These are phyloP conservation scores for Scortum barcoo DNA, from an alignment of 2,113 vertebrate species.

Conservation along the genomic window DNA sequence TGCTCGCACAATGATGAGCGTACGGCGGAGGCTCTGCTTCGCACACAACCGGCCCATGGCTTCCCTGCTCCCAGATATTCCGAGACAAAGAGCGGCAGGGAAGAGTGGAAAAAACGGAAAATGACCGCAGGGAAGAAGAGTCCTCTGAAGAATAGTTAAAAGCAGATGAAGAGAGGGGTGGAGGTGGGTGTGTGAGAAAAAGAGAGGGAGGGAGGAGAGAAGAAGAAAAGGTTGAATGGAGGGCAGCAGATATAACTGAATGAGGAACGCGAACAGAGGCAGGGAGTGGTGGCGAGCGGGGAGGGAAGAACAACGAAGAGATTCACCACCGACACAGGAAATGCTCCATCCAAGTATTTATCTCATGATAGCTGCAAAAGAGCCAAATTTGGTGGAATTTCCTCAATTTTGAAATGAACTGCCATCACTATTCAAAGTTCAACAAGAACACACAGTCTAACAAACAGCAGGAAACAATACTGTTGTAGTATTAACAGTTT, in stretches of 20 bases:
- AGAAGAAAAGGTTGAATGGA: conserved; percentile 52
- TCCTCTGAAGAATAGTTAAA: conserved; percentile 40
- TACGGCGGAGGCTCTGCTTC: conserved; percentile 21
- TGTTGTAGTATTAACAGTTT: too few relatives aligned
- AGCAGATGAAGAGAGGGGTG: conserved; percentile 55
- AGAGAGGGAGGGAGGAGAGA: too few relatives aligned
- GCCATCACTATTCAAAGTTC: background rate
- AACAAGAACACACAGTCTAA: too few relatives aligned
- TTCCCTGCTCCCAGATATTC: conserved; percentile 23
- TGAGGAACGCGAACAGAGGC: conserved; percentile 20
- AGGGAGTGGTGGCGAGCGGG: conserved; percentile 29
- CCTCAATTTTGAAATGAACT: conserved; percentile 19
- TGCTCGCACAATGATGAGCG: conserved; percentile 56
- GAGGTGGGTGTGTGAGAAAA: conserved; percentile 2
- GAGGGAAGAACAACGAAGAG: conserved; percentile 42
- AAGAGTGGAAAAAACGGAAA: conserved; percentile 23
- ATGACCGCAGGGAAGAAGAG: conserved; percentile 34
- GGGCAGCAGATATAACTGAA: conserved; percentile 47
- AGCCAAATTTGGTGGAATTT: conserved; percentile 23
- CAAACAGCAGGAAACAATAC: too few relatives aligned
- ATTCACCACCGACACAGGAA: conserved; percentile 59
- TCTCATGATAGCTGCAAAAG: conserved; percentile 20
- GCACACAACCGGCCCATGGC: background rate
- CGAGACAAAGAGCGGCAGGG: conserved; percentile 49
- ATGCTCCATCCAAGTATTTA: conserved; percentile 24